phyloP scores from a whole-genome alignment of 2,797 vertebrate species.

The Liasis olivaceus region DNA sequence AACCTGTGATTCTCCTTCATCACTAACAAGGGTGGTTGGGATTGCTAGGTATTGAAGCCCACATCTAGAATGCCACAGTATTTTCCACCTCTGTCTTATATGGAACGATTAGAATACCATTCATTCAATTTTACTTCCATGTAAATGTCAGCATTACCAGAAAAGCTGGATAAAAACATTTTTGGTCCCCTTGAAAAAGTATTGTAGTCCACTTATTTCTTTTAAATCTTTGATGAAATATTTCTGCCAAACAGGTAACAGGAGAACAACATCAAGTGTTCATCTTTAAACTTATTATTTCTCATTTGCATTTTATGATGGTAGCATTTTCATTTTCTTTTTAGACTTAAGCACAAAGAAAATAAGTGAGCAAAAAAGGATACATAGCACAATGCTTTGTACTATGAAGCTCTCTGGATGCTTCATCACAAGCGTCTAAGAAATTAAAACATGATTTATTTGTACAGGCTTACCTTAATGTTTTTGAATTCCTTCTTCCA shows the following conservation, averaged over 20 bases:
- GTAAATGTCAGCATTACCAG: not conserved
- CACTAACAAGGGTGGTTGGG: not conserved
- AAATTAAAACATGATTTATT: not conserved
- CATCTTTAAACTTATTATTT: not conserved
- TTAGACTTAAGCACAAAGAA: not conserved
- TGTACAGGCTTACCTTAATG: conserved; percentile 85
- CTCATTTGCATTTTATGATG: not conserved
- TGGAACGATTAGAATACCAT: not conserved
- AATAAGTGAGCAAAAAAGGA: not conserved
- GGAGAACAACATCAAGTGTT: not conserved
- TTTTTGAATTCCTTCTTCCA: conserved; percentile 99
- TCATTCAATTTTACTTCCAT: not conserved
- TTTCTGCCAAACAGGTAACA: not conserved
- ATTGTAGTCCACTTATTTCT: not conserved
- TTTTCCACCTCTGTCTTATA: not conserved
- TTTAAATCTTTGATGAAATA: not conserved
- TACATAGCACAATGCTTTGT: not conserved
- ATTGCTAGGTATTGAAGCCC: not conserved
- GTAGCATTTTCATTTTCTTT: not conserved
- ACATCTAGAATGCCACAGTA: not conserved
- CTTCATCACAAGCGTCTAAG: not conserved
- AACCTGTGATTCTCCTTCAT: not conserved
- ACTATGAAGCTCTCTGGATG: not conserved
- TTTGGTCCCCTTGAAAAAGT: not conserved
- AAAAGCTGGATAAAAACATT: not conserved